Conservation (phyloP, 2,888 invertebrate species). For the Trimorus sp. region DNA sequence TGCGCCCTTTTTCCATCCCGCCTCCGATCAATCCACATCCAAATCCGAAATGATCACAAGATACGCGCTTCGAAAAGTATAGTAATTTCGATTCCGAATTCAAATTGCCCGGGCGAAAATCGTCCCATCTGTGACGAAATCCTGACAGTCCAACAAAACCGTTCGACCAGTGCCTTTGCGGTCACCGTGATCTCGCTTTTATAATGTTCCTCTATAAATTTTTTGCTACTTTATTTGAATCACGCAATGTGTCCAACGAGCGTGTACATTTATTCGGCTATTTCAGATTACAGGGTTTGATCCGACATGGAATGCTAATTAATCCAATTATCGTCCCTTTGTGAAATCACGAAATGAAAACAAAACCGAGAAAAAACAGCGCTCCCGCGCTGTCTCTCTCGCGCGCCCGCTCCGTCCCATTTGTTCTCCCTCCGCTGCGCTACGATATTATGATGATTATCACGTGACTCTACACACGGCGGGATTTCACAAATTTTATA, state of each 20-base stretch:
- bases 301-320: constrained; percentile 75
- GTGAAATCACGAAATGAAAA: constrained; percentile 68
- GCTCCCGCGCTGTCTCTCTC: constrained; percentile 34
- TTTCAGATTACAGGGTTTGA: constrained; percentile 74
- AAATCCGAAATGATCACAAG: too few species aligned
- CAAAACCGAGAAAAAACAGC: constrained; percentile 62
- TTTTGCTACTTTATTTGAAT: constrained; percentile 60
- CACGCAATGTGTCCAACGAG: constrained; percentile 59
- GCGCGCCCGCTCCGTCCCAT: constrained; percentile 9
- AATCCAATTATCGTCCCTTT: constrained; percentile 77
- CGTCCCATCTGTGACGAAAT: too few species aligned
- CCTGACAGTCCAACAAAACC: too few species aligned
- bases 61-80: too few species aligned
- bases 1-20: constrained; percentile 19
- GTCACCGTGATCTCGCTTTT: constrained; percentile 2
- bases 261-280: constrained; percentile 64
- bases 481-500: constrained; percentile 73
- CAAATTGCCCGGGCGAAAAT: too few species aligned
- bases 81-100: too few species aligned
- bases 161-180: neutral
- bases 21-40: neutral
- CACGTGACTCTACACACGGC: constrained; percentile 47
- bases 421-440: constrained; percentile 60
- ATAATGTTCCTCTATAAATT: constrained; percentile 58
- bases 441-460: constrained; percentile 60